These are phyloP conservation scores for Lasioglossum albipes DNA, from an alignment of 1,140 invertebrate genomes.

Conservation along the genomic window DNA sequence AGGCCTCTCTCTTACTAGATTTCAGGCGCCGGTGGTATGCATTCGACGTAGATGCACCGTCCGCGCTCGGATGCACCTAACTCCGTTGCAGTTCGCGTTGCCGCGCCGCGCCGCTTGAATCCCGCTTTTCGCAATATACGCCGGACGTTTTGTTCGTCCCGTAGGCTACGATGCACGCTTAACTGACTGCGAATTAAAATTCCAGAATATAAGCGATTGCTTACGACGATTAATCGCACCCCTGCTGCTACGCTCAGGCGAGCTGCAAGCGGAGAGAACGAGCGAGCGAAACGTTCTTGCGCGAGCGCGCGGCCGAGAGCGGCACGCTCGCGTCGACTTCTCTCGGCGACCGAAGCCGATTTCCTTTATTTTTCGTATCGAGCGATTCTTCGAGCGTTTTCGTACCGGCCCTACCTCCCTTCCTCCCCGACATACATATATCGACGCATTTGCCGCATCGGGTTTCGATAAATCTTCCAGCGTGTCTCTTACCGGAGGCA, in stretches of 20 bases:
- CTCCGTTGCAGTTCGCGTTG: conserved; percentile 5
- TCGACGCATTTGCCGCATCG: conserved; percentile 56
- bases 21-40: conserved; percentile 7
- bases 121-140: conserved; percentile 53
- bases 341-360: conserved; percentile 20
- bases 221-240: conserved; percentile 71
- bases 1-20: conserved; percentile 21
- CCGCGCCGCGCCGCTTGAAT: conserved; percentile 48
- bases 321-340: neutral
- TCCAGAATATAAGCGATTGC: conserved; percentile 68
- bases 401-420: conserved; percentile 25
- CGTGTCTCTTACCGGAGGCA: conserved; percentile 53
- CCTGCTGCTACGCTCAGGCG: conserved; percentile 58
- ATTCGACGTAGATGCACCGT: neutral
- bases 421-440: conserved; percentile 49
- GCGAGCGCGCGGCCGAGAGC: neutral
- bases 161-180: conserved; percentile 57
- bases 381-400: conserved; percentile 62
- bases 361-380: conserved; percentile 63
- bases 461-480: conserved; percentile 62
- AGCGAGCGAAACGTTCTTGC: neutral
- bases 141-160: conserved; percentile 60
- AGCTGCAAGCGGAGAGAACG: no score
- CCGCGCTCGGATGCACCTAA: neutral
- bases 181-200: conserved; percentile 68